Conservation (phyloP, 1,140 invertebrate genomes). For the Adelges cooleyi region DNA sequence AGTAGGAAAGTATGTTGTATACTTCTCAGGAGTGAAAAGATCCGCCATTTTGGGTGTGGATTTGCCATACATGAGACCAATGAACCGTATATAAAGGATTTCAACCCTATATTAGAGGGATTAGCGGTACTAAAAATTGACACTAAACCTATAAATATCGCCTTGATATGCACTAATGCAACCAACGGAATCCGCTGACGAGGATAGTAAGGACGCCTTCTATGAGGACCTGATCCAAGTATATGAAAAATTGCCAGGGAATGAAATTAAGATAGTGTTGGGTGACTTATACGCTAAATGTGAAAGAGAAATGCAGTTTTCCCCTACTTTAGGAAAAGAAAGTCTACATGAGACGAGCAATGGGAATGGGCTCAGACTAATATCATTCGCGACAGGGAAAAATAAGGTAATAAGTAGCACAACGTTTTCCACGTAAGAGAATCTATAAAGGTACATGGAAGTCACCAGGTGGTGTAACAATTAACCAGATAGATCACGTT, state of each 20-base stretch:
- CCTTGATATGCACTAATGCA: constrained; percentile 23
- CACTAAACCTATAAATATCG: constrained; percentile 25
- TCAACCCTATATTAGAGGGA: constrained; percentile 10
- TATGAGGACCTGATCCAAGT: constrained; percentile 24
- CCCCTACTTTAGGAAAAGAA: constrained; percentile 35
- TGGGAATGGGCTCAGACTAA: neutral
- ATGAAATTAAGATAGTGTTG: constrained; percentile 27
- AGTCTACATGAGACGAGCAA: too few species aligned
- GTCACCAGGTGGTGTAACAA: neutral
- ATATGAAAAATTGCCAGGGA: constrained; percentile 15
- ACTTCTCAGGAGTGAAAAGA: neutral
- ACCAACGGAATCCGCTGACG: constrained; percentile 28
- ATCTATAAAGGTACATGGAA: neutral
- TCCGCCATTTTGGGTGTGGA: neutral
- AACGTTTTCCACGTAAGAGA: neutral
- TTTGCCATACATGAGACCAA: neutral
- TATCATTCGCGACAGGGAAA: neutral
- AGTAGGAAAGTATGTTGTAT: neutral
- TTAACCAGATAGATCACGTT: neutral
- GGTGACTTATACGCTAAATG: constrained; percentile 30
- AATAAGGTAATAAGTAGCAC: neutral
- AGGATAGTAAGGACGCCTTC: constrained; percentile 30
- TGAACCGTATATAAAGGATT: neutral
- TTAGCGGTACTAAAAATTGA: constrained; percentile 16
- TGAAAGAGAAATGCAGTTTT: constrained; percentile 20